Conservation (phyloP, 2,113 vertebrate genomes). For the Cyanistes caeruleus region DNA sequence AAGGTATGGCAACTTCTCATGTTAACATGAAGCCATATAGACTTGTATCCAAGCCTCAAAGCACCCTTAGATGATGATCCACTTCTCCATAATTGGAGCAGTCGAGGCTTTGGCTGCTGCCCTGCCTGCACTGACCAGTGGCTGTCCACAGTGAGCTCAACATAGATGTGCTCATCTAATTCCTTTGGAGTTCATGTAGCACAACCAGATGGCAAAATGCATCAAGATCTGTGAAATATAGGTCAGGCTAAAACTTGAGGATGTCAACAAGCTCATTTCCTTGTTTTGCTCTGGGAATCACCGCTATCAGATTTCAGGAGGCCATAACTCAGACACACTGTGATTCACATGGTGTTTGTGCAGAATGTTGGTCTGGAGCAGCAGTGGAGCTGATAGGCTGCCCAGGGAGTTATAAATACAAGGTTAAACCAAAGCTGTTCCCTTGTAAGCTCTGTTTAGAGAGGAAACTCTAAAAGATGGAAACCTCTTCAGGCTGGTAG, state of each 20-base stretch:
- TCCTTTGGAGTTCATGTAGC: background rate
- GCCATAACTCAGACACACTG: background rate
- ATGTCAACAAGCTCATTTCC: slow-evolving; percentile 4
- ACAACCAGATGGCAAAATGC: background rate
- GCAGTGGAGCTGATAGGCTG: background rate
- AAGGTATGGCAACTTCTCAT: background rate
- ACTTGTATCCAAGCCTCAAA: background rate
- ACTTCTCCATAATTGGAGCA: background rate
- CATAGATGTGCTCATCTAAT: background rate
- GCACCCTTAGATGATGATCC: background rate
- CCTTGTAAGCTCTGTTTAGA: background rate
- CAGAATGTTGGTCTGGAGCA: background rate
- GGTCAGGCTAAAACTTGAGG: background rate
- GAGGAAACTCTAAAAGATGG: background rate
- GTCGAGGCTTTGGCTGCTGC: background rate
- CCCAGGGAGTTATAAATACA: background rate
- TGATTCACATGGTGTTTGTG: background rate
- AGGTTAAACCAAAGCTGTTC: background rate
- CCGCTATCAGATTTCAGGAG: background rate
- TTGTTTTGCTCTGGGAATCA: slow-evolving; percentile 30
- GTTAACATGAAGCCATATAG: background rate
- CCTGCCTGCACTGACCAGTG: background rate
- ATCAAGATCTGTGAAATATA: background rate
- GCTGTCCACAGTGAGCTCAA: background rate
- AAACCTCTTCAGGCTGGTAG: background rate